A percentile compares a stretch with the other conserved stretches of the same genome.
Conservation (phyloP, 2,797 vertebrate genomes). For the Emydoidea blandingii region DNA sequence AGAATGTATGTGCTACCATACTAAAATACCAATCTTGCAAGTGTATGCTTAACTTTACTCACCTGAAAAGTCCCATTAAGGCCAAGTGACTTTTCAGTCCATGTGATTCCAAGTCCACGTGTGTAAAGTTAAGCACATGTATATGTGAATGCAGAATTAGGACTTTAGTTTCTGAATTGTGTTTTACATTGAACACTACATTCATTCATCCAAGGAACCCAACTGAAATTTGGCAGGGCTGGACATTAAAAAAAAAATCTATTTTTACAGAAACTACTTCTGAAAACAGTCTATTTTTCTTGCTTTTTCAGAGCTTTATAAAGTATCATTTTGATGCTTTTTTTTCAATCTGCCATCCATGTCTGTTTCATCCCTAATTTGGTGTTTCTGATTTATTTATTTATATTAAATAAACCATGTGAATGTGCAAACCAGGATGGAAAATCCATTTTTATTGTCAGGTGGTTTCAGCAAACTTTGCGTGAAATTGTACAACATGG, state of each 20-base stretch:
- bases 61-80: not conserved
- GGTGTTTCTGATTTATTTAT: accelerated
- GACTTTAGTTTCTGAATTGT: not conserved
- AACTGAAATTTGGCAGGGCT: accelerated
- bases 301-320: not conserved
- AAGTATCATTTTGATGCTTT: not conserved
- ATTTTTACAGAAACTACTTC: not conserved
- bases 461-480: not conserved
- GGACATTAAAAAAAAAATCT: not conserved
- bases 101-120: not conserved
- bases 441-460: not conserved
- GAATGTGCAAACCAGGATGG: too few relatives aligned
- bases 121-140: not conserved
- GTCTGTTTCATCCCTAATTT: accelerated
- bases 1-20: not conserved
- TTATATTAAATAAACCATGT: accelerated
- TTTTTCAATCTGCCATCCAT: not conserved
- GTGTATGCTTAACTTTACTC: not conserved
- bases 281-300: not conserved
- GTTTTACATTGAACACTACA: accelerated
- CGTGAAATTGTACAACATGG: not conserved
- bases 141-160: not conserved
- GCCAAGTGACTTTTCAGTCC: not conserved
- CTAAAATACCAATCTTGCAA: not conserved
- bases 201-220: accelerated